Evolutionary conservation across 2,888 invertebrate genomes (phyloP).

Genomic region (Brachypterus glaber): DNA sequence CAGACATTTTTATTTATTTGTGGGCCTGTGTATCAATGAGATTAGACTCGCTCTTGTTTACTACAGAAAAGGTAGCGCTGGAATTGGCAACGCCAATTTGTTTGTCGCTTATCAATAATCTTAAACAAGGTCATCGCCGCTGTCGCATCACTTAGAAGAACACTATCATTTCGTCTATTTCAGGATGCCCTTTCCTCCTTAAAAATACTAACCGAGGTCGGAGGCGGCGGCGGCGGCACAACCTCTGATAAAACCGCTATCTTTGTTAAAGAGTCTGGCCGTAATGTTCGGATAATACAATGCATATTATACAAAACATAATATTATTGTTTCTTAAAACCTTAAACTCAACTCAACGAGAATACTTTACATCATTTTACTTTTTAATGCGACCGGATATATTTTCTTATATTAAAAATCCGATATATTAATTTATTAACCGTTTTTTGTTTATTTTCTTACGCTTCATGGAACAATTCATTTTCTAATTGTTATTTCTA

Average conservation of each 20-base stretch:
- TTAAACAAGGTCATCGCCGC: too few species aligned
- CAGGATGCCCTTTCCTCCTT: not conserved
- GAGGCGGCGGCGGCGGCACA: constrained; percentile 18
- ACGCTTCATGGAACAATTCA: too few species aligned
- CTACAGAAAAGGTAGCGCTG: too few species aligned
- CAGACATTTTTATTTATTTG: too few species aligned
- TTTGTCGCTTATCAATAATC: too few species aligned
- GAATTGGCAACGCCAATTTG: too few species aligned
- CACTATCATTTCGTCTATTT: not conserved
- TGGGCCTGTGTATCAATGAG: too few species aligned
- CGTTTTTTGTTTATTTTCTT: constrained; percentile 15
- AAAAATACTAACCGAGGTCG: not conserved
- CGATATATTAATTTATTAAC: too few species aligned
- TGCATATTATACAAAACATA: constrained; percentile 41
- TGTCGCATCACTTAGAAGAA: too few species aligned
- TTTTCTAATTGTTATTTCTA: too few species aligned
- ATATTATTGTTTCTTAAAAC: constrained; percentile 43
- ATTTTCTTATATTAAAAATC: constrained; percentile 6
- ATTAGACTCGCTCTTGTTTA: too few species aligned
- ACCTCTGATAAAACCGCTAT: constrained; percentile 31
- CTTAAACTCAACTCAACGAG: constrained; percentile 30
- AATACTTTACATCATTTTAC: constrained; percentile 24
- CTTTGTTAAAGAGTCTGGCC: constrained; percentile 32
- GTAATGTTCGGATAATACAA: constrained; percentile 37
- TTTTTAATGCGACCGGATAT: constrained; percentile 20